Evolutionary conservation across 2,113 vertebrate species (phyloP).

Genomic region (Typhlomys cinereus): DNA sequence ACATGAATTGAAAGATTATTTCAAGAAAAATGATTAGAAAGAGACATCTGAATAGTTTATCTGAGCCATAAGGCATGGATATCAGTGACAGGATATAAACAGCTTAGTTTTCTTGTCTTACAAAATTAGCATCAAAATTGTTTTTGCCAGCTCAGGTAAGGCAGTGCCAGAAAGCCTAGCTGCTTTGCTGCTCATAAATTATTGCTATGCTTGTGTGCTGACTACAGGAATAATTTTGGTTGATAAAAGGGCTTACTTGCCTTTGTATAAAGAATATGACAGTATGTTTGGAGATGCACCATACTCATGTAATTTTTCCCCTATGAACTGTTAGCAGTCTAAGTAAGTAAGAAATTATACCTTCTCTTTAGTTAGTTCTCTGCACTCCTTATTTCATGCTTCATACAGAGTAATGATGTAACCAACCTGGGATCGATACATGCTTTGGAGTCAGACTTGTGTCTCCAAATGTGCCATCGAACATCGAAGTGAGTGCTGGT

Average conservation of each 20-base stretch:
- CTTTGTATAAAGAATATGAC: background rate
- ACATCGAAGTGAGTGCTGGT: background rate
- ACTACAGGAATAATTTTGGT: background rate
- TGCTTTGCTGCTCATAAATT: constrained; percentile 10
- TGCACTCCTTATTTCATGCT: background rate
- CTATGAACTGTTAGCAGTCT: background rate
- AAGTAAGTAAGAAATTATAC: background rate
- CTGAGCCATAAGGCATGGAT: constrained; percentile 61
- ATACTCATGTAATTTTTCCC: background rate
- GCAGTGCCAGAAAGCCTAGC: constrained; percentile 1
- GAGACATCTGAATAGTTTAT: constrained; percentile 77
- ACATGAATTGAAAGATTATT: constrained; percentile 83
- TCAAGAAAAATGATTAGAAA: constrained; percentile 76
- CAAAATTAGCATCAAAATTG: constrained; percentile 59
- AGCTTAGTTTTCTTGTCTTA: constrained; percentile 59
- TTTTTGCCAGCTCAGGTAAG: constrained; percentile 61
- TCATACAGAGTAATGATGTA: background rate
- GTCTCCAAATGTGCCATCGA: constrained; percentile 16
- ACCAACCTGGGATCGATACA: constrained; percentile 17
- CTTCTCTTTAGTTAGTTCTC: background rate
- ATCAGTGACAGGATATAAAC: constrained; percentile 72
- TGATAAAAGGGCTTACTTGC: background rate
- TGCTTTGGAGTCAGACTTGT: constrained; percentile 15
- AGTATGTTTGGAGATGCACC: background rate
- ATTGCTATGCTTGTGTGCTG: background rate